phyloP scores from a whole-genome alignment of 2,888 invertebrate genomes.

The Caenorhabditis macrosperma region DNA sequence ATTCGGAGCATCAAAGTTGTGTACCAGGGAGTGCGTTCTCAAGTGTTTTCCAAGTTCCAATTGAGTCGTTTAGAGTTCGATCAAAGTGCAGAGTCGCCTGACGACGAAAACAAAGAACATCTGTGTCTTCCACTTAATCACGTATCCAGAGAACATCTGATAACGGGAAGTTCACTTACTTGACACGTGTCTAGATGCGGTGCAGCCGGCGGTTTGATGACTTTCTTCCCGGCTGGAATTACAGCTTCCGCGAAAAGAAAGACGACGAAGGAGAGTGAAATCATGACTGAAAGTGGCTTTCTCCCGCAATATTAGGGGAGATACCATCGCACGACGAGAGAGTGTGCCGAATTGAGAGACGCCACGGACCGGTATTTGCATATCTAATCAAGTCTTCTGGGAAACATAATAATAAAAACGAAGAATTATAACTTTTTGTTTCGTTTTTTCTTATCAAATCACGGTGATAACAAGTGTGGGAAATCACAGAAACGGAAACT shows the following conservation, averaged over 20 bases:
- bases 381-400: conserved; percentile 29
- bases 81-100: too few relatives aligned
- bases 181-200: conserved; percentile 13
- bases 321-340: conserved; percentile 16
- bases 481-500: conserved; percentile 3
- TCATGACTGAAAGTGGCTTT: conserved; percentile 14
- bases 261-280: conserved; percentile 14
- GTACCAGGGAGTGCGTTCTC: too few relatives aligned
- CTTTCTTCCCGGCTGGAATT: conserved; percentile 18
- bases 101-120: too few relatives aligned
- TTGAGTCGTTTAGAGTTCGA: too few relatives aligned
- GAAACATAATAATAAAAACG: conserved; percentile 8
- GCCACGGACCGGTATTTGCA: conserved; percentile 34
- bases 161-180: too few relatives aligned
- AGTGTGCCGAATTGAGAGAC: conserved; percentile 4
- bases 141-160: too few relatives aligned
- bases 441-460: conserved; percentile 17
- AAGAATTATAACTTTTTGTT: conserved; percentile 24
- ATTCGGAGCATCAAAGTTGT: too few relatives aligned
- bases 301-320: conserved; percentile 18
- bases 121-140: too few relatives aligned
- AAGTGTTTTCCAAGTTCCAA: too few relatives aligned
- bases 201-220: not conserved
- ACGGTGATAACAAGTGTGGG: conserved; percentile 31
- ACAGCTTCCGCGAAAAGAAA: conserved; percentile 31